These are phyloP conservation scores for Darevskia nairensis DNA, from an alignment of 2,797 vertebrate genomes.

Conservation along the genomic window DNA sequence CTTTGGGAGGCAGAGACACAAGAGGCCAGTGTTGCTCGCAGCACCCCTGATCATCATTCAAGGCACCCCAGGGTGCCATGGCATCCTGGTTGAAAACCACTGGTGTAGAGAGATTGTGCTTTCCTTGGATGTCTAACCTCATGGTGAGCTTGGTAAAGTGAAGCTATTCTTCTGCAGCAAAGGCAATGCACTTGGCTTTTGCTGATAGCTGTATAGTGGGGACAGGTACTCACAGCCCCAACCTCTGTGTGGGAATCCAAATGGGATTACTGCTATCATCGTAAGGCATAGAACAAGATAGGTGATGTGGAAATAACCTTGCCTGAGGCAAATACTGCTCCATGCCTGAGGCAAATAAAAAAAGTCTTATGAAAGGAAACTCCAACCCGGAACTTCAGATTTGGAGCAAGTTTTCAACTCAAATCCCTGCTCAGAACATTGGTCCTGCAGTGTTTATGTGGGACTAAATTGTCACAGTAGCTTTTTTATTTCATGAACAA, in stretches of 20 bases:
- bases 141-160: background rate
- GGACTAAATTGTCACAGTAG: background rate
- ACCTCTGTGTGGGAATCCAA: background rate
- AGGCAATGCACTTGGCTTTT: background rate
- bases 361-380: background rate
- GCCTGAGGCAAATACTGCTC: too few relatives aligned
- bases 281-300: background rate
- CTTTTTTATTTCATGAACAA: background rate
- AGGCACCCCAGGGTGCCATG: too few relatives aligned
- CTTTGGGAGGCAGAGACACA: too few relatives aligned
- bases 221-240: background rate
- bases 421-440: background rate
- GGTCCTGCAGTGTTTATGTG: background rate
- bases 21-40: too few relatives aligned
- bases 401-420: background rate
- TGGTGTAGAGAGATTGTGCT: background rate
- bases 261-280: background rate
- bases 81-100: too few relatives aligned
- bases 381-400: background rate
- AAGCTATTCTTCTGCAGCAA: background rate
- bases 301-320: too few relatives aligned
- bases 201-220: background rate
- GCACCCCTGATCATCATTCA: too few relatives aligned
- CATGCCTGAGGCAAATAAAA: background rate
- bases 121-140: background rate